Evolutionary conservation across 1,140 invertebrate genomes (phyloP), one percentile per base, ranked within the genome.

Genomic region (Yoshiicerus persimilis): DNA sequence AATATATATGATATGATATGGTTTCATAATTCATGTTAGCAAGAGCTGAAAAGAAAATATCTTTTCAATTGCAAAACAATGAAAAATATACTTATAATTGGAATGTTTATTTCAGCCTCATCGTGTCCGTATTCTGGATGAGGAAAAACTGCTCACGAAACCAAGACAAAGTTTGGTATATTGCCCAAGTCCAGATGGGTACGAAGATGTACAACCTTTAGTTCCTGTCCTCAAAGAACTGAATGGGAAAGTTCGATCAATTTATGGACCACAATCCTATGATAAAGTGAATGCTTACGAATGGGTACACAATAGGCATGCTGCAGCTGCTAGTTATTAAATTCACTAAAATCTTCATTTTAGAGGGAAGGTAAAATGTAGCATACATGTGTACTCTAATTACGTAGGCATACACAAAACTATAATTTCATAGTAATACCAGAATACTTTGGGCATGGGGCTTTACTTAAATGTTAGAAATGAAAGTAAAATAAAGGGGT

Each of bases 261-360:
- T 85, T 85, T 85, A 85, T 85, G 83, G 83, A 56, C 83, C 83
- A 6, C 83, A 85, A 47, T 85, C 83, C 20, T 85, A 85, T 30
- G 83, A 85, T 16, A 85, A 62, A 85, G 83, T 85, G 10, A 85
- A 85, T 47, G 83, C 83, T 30, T 36, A 47, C 9, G 83, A 85
- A 13, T 85, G 83, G 83, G 83, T 85, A 2, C 83, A 85, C 13
- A 47, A 85, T 2, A 23, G 83, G 30, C 83, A 85, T 47, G 38
- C 83, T 30, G 47, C 83, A 16, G 83, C 83, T 62, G 83, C 83
- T 25, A 85, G 83, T 27, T 85, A 85, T 62, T 85, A 85, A 47
- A 10, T 85, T 4, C 1, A 9, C n/a, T n/a, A n/a, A 4, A 30
- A 20, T n/a, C 47, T 56, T 16, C 16, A 56, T 56, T 41, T 11